Evolutionary conservation across 2,113 vertebrate genomes (phyloP), one percentile per base, ranked within the genome.

Genomic region (Stigmatopora nigra): DNA sequence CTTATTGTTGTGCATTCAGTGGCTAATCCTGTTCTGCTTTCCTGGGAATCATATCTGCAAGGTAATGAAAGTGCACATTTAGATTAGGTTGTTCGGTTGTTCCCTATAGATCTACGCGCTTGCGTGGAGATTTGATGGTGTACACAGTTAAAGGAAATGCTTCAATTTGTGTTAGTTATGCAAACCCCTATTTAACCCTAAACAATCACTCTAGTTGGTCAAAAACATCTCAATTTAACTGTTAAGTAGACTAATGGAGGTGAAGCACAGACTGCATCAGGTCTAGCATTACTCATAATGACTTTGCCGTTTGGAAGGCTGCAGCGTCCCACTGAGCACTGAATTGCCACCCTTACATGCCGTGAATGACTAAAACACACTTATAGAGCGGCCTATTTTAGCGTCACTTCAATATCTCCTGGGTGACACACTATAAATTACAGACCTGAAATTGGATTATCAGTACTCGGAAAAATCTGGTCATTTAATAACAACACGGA

Each of bases 341-440:
- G 65, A 84, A 81, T 65, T 67, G 79, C 72, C 61, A 59, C 72
- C 72, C 86, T 87, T 82, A 82, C 70, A 72, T 68, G 65, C 69
- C 52, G 68, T 25, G 74, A 65, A 83, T 77, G 76, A 73, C 78
- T 75, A 66, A 78, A 81, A 84, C 75, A 72, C 35, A 10, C 62
- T 16, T 45, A 66, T 59, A 56, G 64, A 48, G 65, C 16, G 64
- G 56, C 63, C 62, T 62, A 61, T 63, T 72, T 60, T 65, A 46
- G 58, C 57, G 16, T 31, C 60, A 20, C 63, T 69, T 22, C 35
- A 64, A 60, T 61, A 67, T 71, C 22, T 31, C 73, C 61, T 64
- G 31, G 48, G 61, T 74, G 70, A 56, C 68, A 68, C 59, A 60
- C 56, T 48, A 67, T 67, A 60, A 59, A 63, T 72, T 65, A 69